Conservation (phyloP, 2,113 vertebrate species). For the Mustela lutreola region DNA sequence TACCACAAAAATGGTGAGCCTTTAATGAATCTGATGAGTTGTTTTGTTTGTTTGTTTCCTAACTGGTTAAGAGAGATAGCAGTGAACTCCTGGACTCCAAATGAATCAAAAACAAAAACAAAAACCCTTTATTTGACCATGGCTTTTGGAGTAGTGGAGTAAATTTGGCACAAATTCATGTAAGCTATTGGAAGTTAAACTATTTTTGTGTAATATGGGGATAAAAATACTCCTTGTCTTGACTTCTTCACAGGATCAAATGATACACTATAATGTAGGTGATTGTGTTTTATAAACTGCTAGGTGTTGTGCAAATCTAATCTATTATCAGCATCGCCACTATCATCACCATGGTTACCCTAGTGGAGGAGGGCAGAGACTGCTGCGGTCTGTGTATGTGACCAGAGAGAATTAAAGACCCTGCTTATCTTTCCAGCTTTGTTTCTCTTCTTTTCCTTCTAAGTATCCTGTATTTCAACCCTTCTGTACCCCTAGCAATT, state of each 20-base stretch:
- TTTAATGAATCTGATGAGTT: background rate
- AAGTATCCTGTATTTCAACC: background rate
- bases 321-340: background rate
- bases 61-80: background rate
- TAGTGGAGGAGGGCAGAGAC: background rate
- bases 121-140: background rate
- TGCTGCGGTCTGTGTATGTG: background rate
- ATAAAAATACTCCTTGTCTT: background rate
- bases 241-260: slow-evolving; percentile 25
- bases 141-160: background rate
- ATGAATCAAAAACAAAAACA: background rate
- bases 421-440: background rate
- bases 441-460: background rate
- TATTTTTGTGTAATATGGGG: background rate
- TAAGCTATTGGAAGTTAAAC: slow-evolving; percentile 7
- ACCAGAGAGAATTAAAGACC: background rate
- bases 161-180: slow-evolving; percentile 31
- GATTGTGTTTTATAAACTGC: slow-evolving; percentile 23
- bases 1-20: background rate
- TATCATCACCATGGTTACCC: slow-evolving; percentile 65
- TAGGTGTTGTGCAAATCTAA: slow-evolving; percentile 57
- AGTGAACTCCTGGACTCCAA: background rate
- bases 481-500: background rate
- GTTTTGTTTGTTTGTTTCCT: background rate
- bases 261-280: background rate